Conservation (phyloP, 2,888 invertebrate genomes). For the Auanema freiburgensis region DNA sequence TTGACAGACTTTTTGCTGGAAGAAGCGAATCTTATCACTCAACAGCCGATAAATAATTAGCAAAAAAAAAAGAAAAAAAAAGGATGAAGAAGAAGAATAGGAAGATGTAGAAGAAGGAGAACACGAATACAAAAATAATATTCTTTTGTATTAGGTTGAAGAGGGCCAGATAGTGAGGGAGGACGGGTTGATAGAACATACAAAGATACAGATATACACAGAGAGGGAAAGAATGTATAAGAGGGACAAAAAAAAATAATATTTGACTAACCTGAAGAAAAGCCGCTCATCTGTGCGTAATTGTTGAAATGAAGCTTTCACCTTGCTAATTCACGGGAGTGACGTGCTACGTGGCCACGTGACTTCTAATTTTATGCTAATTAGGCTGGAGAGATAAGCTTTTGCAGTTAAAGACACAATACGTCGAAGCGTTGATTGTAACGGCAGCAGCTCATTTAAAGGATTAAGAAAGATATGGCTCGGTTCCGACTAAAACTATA, state of each 20-base stretch:
- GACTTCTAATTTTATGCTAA: background rate
- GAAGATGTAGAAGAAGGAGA: too few relatives aligned
- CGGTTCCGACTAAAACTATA: too few relatives aligned
- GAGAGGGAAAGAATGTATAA: background rate
- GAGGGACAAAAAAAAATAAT: slow-evolving; percentile 13
- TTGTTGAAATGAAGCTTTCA: slow-evolving; percentile 19
- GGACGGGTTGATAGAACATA: slow-evolving; percentile 7
- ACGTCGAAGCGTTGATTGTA: too few relatives aligned
- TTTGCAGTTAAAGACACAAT: too few relatives aligned
- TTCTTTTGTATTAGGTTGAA: slow-evolving; percentile 22
- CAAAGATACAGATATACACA: slow-evolving; percentile 18
- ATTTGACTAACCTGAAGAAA: slow-evolving; percentile 14
- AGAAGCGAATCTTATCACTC: too few relatives aligned
- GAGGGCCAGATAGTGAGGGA: slow-evolving; percentile 20
- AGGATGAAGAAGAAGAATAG: too few relatives aligned
- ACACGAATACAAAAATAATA: background rate
- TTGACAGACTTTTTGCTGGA: too few relatives aligned
- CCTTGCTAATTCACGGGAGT: background rate
- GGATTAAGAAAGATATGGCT: too few relatives aligned
- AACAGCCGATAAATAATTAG: too few relatives aligned
- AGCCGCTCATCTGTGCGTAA: slow-evolving; percentile 10
- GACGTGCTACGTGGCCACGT: background rate
- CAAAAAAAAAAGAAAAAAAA: too few relatives aligned
- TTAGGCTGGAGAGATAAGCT: slow-evolving; percentile 2
- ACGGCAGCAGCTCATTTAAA: too few relatives aligned